Base-by-base conservation (phyloP, 2,888 invertebrate genomes). In the Boloria euphrosyne region DNA sequence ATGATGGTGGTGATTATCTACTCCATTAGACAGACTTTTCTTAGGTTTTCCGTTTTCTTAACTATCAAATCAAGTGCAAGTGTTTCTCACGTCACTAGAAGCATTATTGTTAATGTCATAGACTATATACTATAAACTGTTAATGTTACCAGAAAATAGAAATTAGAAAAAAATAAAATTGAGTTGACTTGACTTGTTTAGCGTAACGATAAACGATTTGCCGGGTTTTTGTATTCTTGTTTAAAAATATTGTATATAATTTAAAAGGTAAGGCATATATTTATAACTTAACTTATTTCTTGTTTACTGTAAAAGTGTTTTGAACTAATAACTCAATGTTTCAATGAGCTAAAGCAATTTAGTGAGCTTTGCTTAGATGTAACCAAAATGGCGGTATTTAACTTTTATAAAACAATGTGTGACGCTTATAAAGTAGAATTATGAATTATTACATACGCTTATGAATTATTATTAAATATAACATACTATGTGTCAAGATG, bases 351-450 rank as follows among this genome's bases (percentile, higher is more conserved):
- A 38, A 38, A 38, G 10, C 17, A 49, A 49, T 49, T 59, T 60
- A 59, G 65, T 53, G 61, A 66, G 61, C 51, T 61, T 65, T 67
- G 60, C 51, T 47, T 65, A 31, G 59, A 62, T 65, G 53, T 50
- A 73, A 67, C 63, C 75, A 76, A 76, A 75, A 75, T 76, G 75
- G 76, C 75, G 75, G 59, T 62, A 58, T 50, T 49, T 13, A 43
- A 47, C 7, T 16, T 58, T 14, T 17, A 50, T 17, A 51, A 17
- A 18, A 46, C 52, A 59, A 52, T 22, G 38, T 58, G 38, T 13
- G 49, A 14, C 2, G 10, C 43, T 22, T 13, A 1, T 22, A 17
- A 2, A 50, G 55, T 38, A 38, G 31, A 38, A 7, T 49, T 27
- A 47, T 62, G 4, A n/a, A n/a, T n/a, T n/a, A n/a, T n/a, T n/a